These are phyloP conservation scores for Brassicogethes aeneus DNA, from an alignment of 2,888 invertebrate genomes.

Conservation along the genomic window DNA sequence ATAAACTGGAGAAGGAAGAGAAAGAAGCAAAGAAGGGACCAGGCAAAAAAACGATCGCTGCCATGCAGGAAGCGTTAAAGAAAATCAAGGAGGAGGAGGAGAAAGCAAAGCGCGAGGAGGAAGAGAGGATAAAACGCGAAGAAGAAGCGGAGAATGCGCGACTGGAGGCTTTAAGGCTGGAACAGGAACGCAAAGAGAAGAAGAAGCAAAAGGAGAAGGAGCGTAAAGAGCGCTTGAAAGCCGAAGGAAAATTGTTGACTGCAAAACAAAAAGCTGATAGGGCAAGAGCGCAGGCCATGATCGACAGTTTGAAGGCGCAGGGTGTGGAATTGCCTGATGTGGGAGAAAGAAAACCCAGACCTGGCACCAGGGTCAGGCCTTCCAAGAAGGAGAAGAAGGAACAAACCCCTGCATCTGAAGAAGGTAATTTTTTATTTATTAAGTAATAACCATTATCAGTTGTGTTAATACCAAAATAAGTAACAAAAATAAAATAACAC, in stretches of 20 bases:
- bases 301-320: slow-evolving; percentile 83
- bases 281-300: slow-evolving; percentile 78
- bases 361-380: slow-evolving; percentile 67
- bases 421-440: slow-evolving; percentile 12
- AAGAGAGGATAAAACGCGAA: slow-evolving; percentile 73
- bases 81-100: slow-evolving; percentile 88
- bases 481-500: too few species aligned
- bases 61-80: slow-evolving; percentile 87
- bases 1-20: slow-evolving; percentile 31
- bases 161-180: slow-evolving; percentile 66
- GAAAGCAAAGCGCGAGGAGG: slow-evolving; percentile 60
- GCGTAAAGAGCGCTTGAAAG: slow-evolving; percentile 83
- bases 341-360: slow-evolving; percentile 51
- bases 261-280: slow-evolving; percentile 89
- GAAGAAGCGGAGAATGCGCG: slow-evolving; percentile 71
- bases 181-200: slow-evolving; percentile 82
- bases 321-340: slow-evolving; percentile 74
- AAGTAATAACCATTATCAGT: too few species aligned
- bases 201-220: slow-evolving; percentile 90
- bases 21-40: slow-evolving; percentile 55
- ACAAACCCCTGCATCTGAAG: slow-evolving; percentile 23
- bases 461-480: too few species aligned
- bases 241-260: slow-evolving; percentile 91
- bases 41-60: slow-evolving; percentile 76
- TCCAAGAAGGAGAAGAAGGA: slow-evolving; percentile 56